These are phyloP conservation scores for Philotrypesis tridentata DNA, from an alignment of 1,140 invertebrate genomes.

Conservation along the genomic window DNA sequence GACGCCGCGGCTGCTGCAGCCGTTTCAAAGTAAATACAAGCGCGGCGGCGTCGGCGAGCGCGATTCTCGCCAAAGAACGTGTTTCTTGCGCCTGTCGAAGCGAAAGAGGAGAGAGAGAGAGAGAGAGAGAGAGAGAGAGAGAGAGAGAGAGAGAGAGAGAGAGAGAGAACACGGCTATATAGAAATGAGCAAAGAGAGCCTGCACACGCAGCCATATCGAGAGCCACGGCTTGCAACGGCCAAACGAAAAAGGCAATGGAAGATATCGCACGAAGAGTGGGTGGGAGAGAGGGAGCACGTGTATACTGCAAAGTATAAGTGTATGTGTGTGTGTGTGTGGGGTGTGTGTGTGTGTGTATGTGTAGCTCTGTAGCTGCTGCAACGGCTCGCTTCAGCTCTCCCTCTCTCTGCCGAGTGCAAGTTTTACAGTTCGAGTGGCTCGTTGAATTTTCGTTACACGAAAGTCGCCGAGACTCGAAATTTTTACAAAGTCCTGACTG, in stretches of 20 bases:
- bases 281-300: not conserved
- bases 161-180: not conserved
- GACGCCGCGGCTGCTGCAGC: conserved; percentile 12
- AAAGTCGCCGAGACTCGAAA: not conserved
- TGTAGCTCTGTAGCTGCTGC: not conserved
- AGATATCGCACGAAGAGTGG: conserved; percentile 12
- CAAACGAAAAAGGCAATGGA: conserved; percentile 15
- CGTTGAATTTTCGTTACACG: conserved; percentile 7
- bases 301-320: too few relatives aligned
- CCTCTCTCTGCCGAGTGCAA: not conserved
- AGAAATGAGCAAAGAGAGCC: not conserved
- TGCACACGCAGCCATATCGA: not conserved
- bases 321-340: not conserved
- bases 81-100: conserved; percentile 52
- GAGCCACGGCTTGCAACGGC: not conserved
- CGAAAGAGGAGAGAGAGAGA: conserved; percentile 48
- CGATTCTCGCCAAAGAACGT: conserved; percentile 47
- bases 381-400: not conserved
- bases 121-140: too few relatives aligned
- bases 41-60: not conserved
- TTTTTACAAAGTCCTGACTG: not conserved
- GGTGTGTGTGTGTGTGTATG: not conserved
- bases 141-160: too few relatives aligned
- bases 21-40: conserved; percentile 47
- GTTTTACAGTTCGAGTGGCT: conserved; percentile 20